phyloP scores from a whole-genome alignment of 1,140 invertebrate species.

The Agrypnia vestita region DNA sequence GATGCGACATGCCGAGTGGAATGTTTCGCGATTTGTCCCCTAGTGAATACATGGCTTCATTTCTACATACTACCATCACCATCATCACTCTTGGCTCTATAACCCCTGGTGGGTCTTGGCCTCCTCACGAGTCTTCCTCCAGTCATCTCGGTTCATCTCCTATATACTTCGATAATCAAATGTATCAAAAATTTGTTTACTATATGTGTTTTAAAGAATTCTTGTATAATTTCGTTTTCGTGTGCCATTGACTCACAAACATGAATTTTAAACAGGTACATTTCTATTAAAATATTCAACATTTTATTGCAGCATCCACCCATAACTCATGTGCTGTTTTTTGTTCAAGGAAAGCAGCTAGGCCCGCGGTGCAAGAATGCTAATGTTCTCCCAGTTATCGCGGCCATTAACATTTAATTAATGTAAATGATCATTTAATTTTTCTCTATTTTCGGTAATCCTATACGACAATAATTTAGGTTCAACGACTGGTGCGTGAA shows the following conservation, averaged over 20 bases:
- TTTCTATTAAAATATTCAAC: constrained; percentile 31
- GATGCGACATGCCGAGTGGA: no score
- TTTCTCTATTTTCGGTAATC: constrained; percentile 23
- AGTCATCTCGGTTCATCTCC: no score
- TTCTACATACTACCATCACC: no score
- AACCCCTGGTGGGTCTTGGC: no score
- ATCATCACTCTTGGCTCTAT: no score
- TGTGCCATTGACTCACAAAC: constrained; percentile 24
- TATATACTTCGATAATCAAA: no score
- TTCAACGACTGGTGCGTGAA: constrained; percentile 5
- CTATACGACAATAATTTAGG: constrained; percentile 21
- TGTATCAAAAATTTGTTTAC: no score
- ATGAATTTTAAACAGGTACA: constrained; percentile 21
- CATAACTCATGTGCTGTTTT: constrained; percentile 10
- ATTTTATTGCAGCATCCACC: constrained; percentile 10
- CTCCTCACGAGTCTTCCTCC: no score
- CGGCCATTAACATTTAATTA: constrained; percentile 31
- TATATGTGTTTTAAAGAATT: constrained; percentile 1
- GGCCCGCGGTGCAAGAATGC: constrained; percentile 9
- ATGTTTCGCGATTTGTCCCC: no score
- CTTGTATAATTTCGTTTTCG: constrained; percentile 11
- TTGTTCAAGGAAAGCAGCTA: constrained; percentile 13
- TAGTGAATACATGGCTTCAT: no score
- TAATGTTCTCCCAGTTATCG: constrained; percentile 30
- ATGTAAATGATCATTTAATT: constrained; percentile 30